These are phyloP conservation scores for Cinclus cinclus DNA, from an alignment of 2,113 vertebrate genomes.

Conservation along the genomic window DNA sequence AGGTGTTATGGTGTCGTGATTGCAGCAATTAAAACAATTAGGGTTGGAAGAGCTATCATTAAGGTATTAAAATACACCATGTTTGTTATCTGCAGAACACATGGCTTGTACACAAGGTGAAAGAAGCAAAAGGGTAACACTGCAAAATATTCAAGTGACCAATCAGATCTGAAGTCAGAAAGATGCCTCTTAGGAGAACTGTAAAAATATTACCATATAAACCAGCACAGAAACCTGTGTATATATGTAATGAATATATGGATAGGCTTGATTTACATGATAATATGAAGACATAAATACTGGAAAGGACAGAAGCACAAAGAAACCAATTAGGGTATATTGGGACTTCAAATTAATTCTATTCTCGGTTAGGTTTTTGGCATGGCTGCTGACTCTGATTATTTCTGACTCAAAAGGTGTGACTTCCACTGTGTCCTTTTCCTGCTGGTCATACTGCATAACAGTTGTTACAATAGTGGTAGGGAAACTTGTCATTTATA, in stretches of 20 bases:
- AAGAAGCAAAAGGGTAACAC: neutral
- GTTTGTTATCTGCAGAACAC: conserved; percentile 22
- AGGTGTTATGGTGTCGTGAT: conserved; percentile 25
- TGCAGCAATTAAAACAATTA: conserved; percentile 64
- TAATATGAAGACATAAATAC: neutral
- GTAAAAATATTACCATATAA: neutral
- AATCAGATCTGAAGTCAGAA: neutral
- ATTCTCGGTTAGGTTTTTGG: accelerated
- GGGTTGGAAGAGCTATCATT: conserved; percentile 15
- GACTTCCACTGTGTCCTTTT: neutral
- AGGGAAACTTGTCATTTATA: neutral
- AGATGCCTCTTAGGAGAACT: neutral
- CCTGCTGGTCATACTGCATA: neutral
- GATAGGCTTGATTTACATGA: neutral
- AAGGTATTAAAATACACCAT: conserved; percentile 32
- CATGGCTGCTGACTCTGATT: neutral
- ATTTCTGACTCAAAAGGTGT: neutral
- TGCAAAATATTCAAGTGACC: neutral
- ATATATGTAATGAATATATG: neutral
- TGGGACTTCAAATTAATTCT: neutral
- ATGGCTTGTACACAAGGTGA: neutral
- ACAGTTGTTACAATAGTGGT: neutral
- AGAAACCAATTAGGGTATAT: neutral
- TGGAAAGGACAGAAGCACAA: neutral
- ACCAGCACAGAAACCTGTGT: neutral